phyloP scores from a whole-genome alignment of 2,113 vertebrate genomes.

The Tragelaphus imberbis region DNA sequence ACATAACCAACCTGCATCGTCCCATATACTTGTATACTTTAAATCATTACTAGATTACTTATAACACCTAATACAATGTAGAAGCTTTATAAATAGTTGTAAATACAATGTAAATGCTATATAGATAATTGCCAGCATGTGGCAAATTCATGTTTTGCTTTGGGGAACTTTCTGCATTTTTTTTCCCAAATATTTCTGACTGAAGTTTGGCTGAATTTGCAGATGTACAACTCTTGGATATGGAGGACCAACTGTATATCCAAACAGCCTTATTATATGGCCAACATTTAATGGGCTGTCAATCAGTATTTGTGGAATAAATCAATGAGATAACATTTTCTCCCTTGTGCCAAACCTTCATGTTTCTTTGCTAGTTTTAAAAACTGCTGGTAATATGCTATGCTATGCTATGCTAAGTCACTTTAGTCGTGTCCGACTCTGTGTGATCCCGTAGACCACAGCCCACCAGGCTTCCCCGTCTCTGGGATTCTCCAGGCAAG shows the following conservation, averaged over 20 bases:
- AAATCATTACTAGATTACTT: background rate
- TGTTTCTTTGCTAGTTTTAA: background rate
- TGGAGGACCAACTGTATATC: background rate
- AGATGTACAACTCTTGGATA: background rate
- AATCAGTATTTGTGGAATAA: background rate
- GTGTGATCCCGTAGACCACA: no score
- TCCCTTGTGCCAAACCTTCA: background rate
- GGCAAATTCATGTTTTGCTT: background rate
- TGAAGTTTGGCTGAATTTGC: background rate
- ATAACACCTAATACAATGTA: background rate
- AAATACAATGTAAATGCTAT: background rate
- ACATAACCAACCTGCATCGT: accelerated
- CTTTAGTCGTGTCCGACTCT: no score
- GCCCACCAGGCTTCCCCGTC: no score
- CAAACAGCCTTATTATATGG: background rate
- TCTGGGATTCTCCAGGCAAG: no score
- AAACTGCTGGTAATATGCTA: background rate
- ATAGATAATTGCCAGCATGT: background rate
- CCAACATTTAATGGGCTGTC: background rate
- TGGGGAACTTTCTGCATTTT: background rate
- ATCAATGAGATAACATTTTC: background rate
- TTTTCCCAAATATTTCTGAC: background rate
- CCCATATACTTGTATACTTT: background rate
- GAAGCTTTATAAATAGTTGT: background rate
- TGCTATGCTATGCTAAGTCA: no score